phyloP scores from a whole-genome alignment of 2,888 invertebrate species.

The Epistrophella euchroma region DNA sequence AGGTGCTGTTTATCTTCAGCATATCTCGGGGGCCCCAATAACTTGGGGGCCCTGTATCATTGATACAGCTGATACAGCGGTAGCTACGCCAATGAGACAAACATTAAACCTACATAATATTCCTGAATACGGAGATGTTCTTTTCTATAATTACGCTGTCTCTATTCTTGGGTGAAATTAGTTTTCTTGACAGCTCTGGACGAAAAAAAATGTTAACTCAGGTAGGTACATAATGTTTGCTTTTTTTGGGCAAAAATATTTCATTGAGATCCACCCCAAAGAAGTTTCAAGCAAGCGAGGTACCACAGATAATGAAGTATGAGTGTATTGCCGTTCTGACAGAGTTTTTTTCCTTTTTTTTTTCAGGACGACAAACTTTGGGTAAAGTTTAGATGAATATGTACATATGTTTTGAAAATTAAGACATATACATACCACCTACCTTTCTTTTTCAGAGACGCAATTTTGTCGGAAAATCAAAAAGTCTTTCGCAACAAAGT shows the following conservation, averaged over 20 bases:
- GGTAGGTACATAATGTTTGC: constrained; percentile 41
- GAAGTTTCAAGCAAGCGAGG: background rate
- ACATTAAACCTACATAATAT: too few species aligned
- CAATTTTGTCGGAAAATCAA: constrained; percentile 3
- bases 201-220: background rate
- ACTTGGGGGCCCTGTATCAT: too few species aligned
- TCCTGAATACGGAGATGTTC: constrained; percentile 36
- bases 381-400: constrained; percentile 41
- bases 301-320: background rate
- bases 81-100: too few species aligned
- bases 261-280: constrained; percentile 39
- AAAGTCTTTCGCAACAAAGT: background rate
- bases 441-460: background rate
- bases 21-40: too few species aligned
- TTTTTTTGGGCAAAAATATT: constrained; percentile 41
- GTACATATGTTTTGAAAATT: constrained; percentile 48
- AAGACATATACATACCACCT: constrained; percentile 34
- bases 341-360: constrained; percentile 18
- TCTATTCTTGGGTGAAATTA: constrained; percentile 58
- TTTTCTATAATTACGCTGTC: constrained; percentile 63
- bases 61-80: too few species aligned
- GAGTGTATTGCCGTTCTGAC: background rate
- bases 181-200: constrained; percentile 48
- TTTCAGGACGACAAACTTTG: constrained; percentile 33
- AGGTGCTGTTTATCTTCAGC: too few species aligned